phyloP scores from a whole-genome alignment of 2,113 vertebrate genomes.

The Podarcis raffonei region DNA sequence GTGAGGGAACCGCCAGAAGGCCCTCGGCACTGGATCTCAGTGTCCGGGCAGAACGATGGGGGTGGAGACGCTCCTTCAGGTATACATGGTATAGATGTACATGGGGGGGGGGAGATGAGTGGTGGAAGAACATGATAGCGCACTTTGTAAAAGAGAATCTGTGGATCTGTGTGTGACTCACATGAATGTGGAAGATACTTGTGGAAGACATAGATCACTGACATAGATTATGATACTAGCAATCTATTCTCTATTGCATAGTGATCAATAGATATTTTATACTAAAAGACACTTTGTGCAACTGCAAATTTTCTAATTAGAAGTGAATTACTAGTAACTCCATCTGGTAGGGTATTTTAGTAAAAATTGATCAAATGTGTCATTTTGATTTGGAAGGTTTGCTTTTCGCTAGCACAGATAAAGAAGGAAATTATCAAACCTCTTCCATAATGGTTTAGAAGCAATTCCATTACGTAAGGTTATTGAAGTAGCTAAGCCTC shows the following conservation, averaged over 20 bases:
- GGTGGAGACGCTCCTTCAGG: no score
- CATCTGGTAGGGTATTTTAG: accelerated
- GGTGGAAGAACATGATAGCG: neutral
- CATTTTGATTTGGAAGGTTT: accelerated
- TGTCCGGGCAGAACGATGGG: no score
- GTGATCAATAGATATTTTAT: neutral
- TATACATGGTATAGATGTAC: no score
- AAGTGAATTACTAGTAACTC: accelerated
- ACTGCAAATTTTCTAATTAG: neutral
- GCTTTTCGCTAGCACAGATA: neutral
- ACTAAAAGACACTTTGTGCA: neutral
- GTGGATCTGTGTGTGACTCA: neutral
- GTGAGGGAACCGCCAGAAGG: no score
- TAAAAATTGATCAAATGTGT: accelerated
- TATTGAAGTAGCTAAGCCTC: neutral
- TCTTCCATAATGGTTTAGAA: neutral
- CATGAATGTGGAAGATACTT: neutral
- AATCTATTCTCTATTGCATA: neutral
- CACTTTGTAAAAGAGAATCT: neutral
- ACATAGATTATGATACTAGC: neutral
- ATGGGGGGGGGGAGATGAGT: no score
- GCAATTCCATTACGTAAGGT: accelerated
- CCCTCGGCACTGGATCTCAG: no score
- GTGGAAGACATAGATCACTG: neutral
- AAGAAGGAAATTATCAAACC: accelerated